Conservation (phyloP, 2,797 vertebrate species). For the Myotis findleyi region DNA sequence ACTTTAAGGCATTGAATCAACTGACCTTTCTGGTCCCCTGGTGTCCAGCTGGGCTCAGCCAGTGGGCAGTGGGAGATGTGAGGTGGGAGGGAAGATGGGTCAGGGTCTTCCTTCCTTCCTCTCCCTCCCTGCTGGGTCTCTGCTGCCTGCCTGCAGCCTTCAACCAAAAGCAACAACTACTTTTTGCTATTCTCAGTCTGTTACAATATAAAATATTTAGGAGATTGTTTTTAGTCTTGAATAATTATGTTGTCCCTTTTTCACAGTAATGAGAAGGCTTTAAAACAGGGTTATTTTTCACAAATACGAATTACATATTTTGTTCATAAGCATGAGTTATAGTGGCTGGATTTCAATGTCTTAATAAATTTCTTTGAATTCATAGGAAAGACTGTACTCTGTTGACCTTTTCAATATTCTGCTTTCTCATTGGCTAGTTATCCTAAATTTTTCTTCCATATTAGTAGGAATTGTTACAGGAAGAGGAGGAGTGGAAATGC, state of each 20-base stretch:
- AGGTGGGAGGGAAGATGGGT: too few relatives aligned
- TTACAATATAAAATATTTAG: constrained; percentile 48
- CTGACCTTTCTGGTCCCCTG: background rate
- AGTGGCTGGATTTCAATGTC: constrained; percentile 74
- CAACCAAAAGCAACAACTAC: background rate
- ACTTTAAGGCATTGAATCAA: background rate
- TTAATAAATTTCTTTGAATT: constrained; percentile 73
- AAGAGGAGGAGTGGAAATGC: constrained; percentile 85
- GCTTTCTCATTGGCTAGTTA: constrained; percentile 84
- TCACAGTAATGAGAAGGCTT: constrained; percentile 3
- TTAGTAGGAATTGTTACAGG: constrained; percentile 76
- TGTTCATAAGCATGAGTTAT: constrained; percentile 52
- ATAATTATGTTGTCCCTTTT: constrained; percentile 47
- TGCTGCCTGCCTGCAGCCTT: background rate
- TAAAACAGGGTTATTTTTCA: constrained; percentile 59
- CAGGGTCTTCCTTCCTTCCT: background rate
- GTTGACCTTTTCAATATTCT: constrained; percentile 84
- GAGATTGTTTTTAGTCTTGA: constrained; percentile 45
- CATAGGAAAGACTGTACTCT: constrained; percentile 63
- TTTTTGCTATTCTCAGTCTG: background rate
- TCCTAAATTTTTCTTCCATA: constrained; percentile 69
- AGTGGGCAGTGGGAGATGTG: background rate
- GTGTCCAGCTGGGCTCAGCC: background rate
- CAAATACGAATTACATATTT: constrained; percentile 10
- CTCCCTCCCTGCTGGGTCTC: background rate